These are phyloP conservation scores for Rhimphoctona megacephalus DNA, from an alignment of 2,888 invertebrate species.

Conservation along the genomic window DNA sequence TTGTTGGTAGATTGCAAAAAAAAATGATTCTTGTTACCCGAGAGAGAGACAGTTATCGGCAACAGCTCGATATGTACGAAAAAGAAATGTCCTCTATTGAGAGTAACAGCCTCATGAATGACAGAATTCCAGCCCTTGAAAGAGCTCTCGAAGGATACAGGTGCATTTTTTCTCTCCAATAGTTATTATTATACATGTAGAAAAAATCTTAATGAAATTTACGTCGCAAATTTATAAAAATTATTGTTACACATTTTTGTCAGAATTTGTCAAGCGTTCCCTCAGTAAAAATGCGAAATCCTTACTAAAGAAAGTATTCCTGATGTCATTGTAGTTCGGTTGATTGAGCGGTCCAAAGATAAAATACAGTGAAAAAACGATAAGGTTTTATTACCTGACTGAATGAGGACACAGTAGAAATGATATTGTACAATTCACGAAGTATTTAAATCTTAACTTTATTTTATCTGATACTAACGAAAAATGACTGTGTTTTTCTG, in stretches of 20 bases:
- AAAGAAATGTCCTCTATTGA: constrained; percentile 89
- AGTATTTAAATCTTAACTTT: too few relatives aligned
- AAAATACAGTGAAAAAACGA: too few relatives aligned
- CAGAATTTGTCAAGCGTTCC: too few relatives aligned
- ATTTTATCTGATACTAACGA: too few relatives aligned
- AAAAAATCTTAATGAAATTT: neutral
- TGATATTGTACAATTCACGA: too few relatives aligned
- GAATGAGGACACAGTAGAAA: too few relatives aligned
- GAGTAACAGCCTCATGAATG: constrained; percentile 84
- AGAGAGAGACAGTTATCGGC: constrained; percentile 93
- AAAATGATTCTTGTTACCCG: constrained; percentile 88
- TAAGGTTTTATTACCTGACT: too few relatives aligned
- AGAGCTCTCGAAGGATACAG: constrained; percentile 90
- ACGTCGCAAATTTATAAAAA: neutral
- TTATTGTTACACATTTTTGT: neutral
- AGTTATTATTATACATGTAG: neutral
- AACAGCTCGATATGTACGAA: constrained; percentile 93
- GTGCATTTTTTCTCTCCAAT: constrained; percentile 68
- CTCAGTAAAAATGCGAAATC: too few relatives aligned
- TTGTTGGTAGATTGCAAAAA: constrained; percentile 90
- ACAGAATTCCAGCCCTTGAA: constrained; percentile 91
- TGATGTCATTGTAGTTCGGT: too few relatives aligned
- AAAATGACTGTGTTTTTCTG: too few relatives aligned
- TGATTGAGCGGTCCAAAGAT: too few relatives aligned
- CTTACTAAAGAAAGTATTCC: too few relatives aligned